A percentile compares a stretch with the other conserved stretches of the same genome.
These are phyloP conservation scores for Nothoprocta pentlandii DNA, from an alignment of 2,113 vertebrate genomes.

Conservation along the genomic window DNA sequence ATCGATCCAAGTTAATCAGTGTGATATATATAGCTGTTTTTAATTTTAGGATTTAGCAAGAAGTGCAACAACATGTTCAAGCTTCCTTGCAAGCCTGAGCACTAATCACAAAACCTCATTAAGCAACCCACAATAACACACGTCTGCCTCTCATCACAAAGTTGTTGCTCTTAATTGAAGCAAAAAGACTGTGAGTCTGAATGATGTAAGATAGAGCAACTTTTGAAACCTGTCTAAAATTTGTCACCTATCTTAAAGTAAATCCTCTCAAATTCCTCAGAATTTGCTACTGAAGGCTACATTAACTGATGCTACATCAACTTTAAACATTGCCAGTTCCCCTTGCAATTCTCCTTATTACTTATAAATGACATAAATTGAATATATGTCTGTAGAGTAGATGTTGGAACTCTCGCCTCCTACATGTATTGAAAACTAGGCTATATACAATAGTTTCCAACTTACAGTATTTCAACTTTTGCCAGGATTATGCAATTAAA, in stretches of 20 bases:
- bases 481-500: neutral
- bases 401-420: neutral
- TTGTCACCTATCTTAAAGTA: neutral
- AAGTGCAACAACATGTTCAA: accelerated
- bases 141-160: neutral
- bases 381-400: neutral
- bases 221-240: neutral
- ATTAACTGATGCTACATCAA: neutral
- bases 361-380: neutral
- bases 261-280: neutral
- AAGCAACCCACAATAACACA: neutral
- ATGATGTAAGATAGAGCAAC: neutral
- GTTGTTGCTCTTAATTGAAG: neutral
- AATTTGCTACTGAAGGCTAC: neutral
- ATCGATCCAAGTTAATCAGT: neutral
- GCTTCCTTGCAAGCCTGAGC: neutral
- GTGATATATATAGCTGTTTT: neutral
- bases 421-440: neutral
- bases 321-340: neutral
- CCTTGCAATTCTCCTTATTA: neutral
- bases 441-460: neutral
- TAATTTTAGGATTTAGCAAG: neutral
- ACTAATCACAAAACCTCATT: neutral
- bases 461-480: neutral
- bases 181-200: neutral